These are phyloP conservation scores for Margarornis squamiger DNA, from an alignment of 2,797 vertebrate genomes.

Conservation along the genomic window DNA sequence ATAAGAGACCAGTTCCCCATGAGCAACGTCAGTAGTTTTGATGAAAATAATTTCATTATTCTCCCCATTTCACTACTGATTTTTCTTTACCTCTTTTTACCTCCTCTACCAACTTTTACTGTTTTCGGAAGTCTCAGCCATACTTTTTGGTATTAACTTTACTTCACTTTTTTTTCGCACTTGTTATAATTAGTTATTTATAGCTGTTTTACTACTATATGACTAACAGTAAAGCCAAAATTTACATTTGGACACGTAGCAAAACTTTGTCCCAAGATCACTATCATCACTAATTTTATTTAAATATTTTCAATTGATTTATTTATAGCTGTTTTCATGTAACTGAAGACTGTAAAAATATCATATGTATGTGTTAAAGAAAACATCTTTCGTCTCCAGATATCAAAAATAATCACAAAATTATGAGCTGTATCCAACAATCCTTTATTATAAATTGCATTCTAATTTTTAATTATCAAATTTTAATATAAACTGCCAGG, in stretches of 20 bases:
- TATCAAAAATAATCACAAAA: neutral
- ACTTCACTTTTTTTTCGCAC: neutral
- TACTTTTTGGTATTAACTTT: neutral
- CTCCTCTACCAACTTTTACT: neutral
- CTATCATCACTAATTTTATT: neutral
- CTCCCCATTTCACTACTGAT: neutral
- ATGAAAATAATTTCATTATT: neutral
- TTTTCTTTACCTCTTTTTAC: neutral
- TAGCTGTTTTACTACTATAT: neutral
- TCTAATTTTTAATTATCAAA: neutral
- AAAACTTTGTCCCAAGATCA: neutral
- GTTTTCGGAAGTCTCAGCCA: neutral
- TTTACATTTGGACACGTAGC: neutral
- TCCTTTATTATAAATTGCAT: neutral
- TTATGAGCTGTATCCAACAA: neutral
- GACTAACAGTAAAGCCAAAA: neutral
- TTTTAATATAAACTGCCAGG: neutral
- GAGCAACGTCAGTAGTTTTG: neutral
- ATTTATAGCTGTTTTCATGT: neutral
- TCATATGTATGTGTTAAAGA: accelerated
- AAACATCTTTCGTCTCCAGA: neutral
- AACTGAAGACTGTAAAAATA: neutral
- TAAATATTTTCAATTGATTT: neutral
- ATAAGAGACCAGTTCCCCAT: neutral
- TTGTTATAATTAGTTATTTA: neutral